phyloP scores from a whole-genome alignment of 2,113 vertebrate species.

The Mystacornis crossleyi region DNA sequence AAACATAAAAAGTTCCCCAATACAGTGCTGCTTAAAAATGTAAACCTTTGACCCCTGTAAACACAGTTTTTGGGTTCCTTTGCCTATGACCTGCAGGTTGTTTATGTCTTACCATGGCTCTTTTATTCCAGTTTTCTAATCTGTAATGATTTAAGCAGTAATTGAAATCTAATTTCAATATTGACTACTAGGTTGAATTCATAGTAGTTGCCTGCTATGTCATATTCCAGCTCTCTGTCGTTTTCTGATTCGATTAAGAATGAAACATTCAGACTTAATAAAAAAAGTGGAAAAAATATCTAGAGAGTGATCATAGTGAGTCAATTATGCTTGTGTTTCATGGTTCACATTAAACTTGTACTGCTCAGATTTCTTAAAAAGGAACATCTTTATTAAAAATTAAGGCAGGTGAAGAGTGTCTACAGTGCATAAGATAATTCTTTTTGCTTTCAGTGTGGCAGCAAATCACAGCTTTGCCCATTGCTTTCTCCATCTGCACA shows the following conservation, averaged over 20 bases:
- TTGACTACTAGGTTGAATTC: background rate
- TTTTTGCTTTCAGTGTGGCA: background rate
- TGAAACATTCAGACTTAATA: background rate
- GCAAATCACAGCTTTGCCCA: background rate
- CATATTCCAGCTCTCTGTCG: background rate
- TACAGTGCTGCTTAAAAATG: background rate
- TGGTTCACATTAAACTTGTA: background rate
- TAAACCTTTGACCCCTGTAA: conserved; percentile 1
- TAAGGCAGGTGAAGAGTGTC: conserved; percentile 25
- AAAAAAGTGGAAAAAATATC: background rate
- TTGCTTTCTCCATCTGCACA: background rate
- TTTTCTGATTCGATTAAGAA: conserved; percentile 24
- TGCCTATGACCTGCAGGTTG: background rate
- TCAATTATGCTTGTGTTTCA: background rate
- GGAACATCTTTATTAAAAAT: conserved; percentile 55
- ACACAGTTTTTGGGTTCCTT: background rate
- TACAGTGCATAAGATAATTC: background rate
- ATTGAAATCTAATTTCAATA: conserved; percentile 35
- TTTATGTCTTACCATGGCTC: background rate
- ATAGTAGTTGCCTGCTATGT: background rate
- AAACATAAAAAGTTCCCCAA: background rate
- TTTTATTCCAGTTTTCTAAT: background rate
- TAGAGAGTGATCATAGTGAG: background rate
- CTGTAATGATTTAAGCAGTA: background rate
- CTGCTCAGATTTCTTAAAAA: conserved; percentile 13